Percentiles rank a stretch among this genome's conserved stretches.
phyloP scores from a whole-genome alignment of 2,113 vertebrate genomes.

The Sebastes fasciatus region DNA sequence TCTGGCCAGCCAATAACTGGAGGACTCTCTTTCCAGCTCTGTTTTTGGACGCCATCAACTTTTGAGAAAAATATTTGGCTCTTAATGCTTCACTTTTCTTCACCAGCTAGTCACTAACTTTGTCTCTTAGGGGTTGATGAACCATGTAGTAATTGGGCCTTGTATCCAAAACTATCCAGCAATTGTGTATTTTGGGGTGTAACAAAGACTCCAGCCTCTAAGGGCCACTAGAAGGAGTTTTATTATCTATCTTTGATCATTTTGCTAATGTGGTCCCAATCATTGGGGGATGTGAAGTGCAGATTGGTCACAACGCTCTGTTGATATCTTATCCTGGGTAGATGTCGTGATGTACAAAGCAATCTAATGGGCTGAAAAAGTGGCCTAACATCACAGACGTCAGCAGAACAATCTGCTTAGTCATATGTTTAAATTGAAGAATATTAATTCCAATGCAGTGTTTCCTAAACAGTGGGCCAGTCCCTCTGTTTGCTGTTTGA shows the following conservation, averaged over 20 bases:
- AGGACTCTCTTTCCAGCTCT: neutral
- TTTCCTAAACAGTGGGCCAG: neutral
- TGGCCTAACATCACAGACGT: neutral
- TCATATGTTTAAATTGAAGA: neutral
- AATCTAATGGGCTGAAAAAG: neutral
- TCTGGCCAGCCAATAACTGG: neutral
- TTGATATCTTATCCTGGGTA: too few relatives aligned
- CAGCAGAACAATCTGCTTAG: neutral
- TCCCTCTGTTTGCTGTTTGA: neutral
- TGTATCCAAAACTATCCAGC: neutral
- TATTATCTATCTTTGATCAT: too few relatives aligned
- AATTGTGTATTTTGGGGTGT: neutral
- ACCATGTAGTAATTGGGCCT: neutral
- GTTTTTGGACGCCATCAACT: neutral
- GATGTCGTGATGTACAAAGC: neutral
- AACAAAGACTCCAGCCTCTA: neutral
- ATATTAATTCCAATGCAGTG: neutral
- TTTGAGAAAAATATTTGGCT: too few relatives aligned
- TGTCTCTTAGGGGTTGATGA: neutral
- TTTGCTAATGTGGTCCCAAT: too few relatives aligned
- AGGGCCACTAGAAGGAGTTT: neutral
- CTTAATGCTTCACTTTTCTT: neutral
- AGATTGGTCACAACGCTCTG: too few relatives aligned
- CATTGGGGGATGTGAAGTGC: too few relatives aligned
- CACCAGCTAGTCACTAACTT: neutral